These are phyloP conservation scores for Drosophila jambulina DNA, from an alignment of 1,140 invertebrate genomes.

Conservation along the genomic window DNA sequence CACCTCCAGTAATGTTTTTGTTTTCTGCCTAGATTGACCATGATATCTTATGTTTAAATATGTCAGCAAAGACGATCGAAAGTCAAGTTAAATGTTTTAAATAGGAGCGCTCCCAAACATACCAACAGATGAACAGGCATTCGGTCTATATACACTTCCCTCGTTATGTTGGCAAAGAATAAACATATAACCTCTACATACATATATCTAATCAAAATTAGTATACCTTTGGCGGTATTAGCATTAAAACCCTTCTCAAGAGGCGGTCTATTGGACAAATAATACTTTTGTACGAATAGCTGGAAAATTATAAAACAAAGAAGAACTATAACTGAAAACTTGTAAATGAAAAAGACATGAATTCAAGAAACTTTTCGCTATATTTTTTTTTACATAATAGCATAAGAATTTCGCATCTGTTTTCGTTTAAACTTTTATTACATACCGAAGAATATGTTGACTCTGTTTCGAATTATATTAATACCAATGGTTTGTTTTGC, in stretches of 20 bases:
- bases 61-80: neutral
- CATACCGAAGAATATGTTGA: too few species aligned
- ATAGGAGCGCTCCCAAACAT: too few species aligned
- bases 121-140: too few species aligned
- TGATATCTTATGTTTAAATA: neutral
- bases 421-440: too few species aligned
- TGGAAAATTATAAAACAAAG: neutral
- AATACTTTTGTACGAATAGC: neutral
- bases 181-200: neutral
- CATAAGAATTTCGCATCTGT: too few species aligned
- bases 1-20: neutral
- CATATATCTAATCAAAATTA: neutral
- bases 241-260: neutral
- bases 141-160: neutral
- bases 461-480: too few species aligned
- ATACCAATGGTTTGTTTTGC: too few species aligned
- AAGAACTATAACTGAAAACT: neutral
- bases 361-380: too few species aligned
- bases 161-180: neutral
- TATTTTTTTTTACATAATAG: too few species aligned
- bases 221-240: neutral
- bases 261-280: neutral
- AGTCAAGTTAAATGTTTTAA: neutral
- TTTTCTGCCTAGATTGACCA: neutral
- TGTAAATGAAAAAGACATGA: neutral